Conservation (phyloP, 2,888 invertebrate species). For the Dexiosoma caninum region DNA sequence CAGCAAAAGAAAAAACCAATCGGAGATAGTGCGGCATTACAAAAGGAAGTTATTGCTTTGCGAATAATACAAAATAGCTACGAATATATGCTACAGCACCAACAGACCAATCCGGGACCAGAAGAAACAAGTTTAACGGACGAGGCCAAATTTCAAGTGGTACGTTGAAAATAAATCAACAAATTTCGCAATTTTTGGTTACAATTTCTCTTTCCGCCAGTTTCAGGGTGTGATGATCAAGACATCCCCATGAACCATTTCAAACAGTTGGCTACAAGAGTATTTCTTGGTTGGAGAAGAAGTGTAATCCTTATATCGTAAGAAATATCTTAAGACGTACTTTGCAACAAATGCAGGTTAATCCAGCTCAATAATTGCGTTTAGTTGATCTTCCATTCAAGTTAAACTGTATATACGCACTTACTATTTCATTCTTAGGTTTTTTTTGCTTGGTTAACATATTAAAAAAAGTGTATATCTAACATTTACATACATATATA, state of each 20-base stretch:
- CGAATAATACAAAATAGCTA: conserved; percentile 97
- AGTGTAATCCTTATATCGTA: conserved; percentile 96
- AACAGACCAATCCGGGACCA: conserved; percentile 93
- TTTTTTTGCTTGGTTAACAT: too few relatives aligned
- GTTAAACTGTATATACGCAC: neutral
- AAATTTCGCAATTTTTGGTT: neutral
- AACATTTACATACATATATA: too few relatives aligned
- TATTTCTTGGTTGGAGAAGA: conserved; percentile 97
- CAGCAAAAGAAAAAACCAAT: conserved; percentile 96
- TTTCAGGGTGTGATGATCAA: conserved; percentile 76
- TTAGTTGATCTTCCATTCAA: conserved; percentile 67
- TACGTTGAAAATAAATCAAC: conserved; percentile 80
- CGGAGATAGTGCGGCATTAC: conserved; percentile 92
- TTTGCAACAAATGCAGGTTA: conserved; percentile 74
- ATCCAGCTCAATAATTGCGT: conserved; percentile 69
- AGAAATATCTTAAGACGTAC: conserved; percentile 88
- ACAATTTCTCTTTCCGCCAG: conserved; percentile 29
- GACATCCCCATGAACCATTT: conserved; percentile 94
- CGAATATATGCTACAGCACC: conserved; percentile 96
- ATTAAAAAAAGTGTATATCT: too few relatives aligned
- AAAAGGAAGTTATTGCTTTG: conserved; percentile 94
- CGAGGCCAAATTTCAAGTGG: conserved; percentile 97
- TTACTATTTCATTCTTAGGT: neutral
- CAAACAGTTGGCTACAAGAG: conserved; percentile 93
- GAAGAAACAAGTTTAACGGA: conserved; percentile 94